These are phyloP conservation scores for Dioctria rufipes DNA, from an alignment of 2,888 invertebrate genomes.

Conservation along the genomic window DNA sequence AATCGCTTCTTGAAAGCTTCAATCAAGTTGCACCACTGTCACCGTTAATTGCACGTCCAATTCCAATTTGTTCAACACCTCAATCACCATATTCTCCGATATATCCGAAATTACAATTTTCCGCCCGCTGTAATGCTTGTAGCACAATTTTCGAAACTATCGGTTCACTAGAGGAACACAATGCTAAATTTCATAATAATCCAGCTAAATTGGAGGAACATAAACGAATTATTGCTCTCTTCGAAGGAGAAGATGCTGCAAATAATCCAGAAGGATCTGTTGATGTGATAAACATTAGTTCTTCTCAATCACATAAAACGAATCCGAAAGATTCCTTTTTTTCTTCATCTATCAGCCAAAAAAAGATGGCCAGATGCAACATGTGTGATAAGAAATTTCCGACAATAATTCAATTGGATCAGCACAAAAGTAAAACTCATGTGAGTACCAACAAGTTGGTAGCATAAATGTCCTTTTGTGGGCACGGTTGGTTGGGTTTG, in stretches of 20 bases:
- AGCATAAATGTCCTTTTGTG: background rate
- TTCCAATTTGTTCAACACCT: conserved; percentile 8
- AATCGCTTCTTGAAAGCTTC: conserved; percentile 56
- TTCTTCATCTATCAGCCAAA: background rate
- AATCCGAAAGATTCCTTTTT: background rate
- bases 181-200: conserved; percentile 66
- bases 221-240: conserved; percentile 68
- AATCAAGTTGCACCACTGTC: conserved; percentile 48
- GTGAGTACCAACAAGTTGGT: conserved; percentile 14
- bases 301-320: conserved; percentile 15
- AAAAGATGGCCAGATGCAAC: conserved; percentile 53
- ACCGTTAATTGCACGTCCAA: conserved; percentile 23
- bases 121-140: conserved; percentile 68
- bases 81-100: conserved; percentile 23
- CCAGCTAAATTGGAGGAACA: conserved; percentile 64
- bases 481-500: background rate
- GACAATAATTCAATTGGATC: conserved; percentile 56
- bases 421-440: conserved; percentile 51
- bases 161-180: conserved; percentile 67
- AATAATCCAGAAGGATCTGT: conserved; percentile 31
- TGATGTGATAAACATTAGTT: conserved; percentile 32
- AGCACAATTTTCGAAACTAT: conserved; percentile 66
- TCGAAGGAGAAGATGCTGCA: conserved; percentile 64
- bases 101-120: conserved; percentile 60
- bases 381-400: conserved; percentile 55